Conservation (phyloP, 1,140 invertebrate genomes). For the Drosophila nigromelanica region DNA sequence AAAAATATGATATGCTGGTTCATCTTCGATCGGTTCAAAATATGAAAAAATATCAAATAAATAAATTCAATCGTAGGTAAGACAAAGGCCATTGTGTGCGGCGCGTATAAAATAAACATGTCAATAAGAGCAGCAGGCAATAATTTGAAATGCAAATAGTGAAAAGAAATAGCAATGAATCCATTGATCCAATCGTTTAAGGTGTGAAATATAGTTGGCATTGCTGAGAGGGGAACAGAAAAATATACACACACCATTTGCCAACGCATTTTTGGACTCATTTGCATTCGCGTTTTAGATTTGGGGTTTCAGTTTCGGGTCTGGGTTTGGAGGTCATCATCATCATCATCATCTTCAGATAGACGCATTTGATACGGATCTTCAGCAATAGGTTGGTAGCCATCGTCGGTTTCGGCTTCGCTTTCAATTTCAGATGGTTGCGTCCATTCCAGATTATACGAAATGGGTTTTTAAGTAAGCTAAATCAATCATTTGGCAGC, state of each 20-base stretch:
- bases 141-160: conserved; percentile 81
- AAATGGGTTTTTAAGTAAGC: conserved; percentile 79
- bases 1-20: conserved; percentile 48
- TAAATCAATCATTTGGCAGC: conserved; percentile 76
- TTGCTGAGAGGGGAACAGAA: conserved; percentile 25
- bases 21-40: conserved; percentile 55
- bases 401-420: conserved; percentile 15
- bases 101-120: conserved; percentile 67
- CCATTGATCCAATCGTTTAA: conserved; percentile 63
- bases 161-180: conserved; percentile 55
- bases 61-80: conserved; percentile 39
- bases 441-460: conserved; percentile 63
- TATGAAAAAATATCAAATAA: background rate
- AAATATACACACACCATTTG: conserved; percentile 49
- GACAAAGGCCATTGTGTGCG: conserved; percentile 67
- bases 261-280: conserved; percentile 66
- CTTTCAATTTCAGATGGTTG: conserved; percentile 38
- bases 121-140: conserved; percentile 66
- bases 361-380: conserved; percentile 48
- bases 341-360: conserved; percentile 14
- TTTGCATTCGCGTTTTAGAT: conserved; percentile 59
- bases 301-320: conserved; percentile 29
- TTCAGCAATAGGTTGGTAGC: conserved; percentile 26
- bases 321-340: conserved; percentile 40
- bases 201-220: conserved; percentile 75